phyloP scores from a whole-genome alignment of 2,797 vertebrate genomes.

The Melanotaenia pygmaea region DNA sequence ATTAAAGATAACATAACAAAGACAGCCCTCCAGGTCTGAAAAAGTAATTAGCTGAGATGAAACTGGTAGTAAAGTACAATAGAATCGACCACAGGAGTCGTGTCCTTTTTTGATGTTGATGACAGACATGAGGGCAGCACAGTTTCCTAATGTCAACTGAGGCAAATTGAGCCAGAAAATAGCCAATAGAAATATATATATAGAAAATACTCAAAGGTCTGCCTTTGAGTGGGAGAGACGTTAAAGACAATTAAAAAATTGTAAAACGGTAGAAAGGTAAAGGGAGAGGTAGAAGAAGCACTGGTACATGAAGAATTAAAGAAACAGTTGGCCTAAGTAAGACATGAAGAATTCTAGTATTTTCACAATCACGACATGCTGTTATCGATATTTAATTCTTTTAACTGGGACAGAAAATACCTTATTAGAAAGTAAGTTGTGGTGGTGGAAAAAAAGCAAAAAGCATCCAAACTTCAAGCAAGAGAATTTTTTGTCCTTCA shows the following conservation, averaged over 20 bases:
- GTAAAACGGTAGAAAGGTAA: too few relatives aligned
- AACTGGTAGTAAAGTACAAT: slow-evolving; percentile 31
- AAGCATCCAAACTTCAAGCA: neutral
- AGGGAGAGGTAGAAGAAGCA: too few relatives aligned
- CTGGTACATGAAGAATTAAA: too few relatives aligned
- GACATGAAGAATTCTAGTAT: neutral
- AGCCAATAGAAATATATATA: neutral
- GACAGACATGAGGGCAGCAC: slow-evolving; percentile 24
- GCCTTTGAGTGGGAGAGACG: too few relatives aligned
- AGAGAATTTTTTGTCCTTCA: neutral
- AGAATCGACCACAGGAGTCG: slow-evolving; percentile 21
- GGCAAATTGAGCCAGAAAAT: slow-evolving; percentile 13
- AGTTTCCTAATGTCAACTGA: slow-evolving; percentile 13
- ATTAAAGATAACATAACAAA: slow-evolving; percentile 36
- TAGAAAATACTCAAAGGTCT: too few relatives aligned
- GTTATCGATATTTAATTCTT: neutral
- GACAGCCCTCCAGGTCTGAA: slow-evolving; percentile 13
- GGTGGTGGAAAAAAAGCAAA: neutral
- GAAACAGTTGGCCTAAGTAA: too few relatives aligned
- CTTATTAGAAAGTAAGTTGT: neutral
- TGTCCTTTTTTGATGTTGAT: slow-evolving; percentile 43
- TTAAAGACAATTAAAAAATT: too few relatives aligned
- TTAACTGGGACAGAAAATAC: neutral
- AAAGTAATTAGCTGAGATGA: slow-evolving; percentile 31
- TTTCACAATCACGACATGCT: neutral